Base-by-base conservation (phyloP, 2,888 invertebrate genomes). In the Diplolepis rosae region DNA sequence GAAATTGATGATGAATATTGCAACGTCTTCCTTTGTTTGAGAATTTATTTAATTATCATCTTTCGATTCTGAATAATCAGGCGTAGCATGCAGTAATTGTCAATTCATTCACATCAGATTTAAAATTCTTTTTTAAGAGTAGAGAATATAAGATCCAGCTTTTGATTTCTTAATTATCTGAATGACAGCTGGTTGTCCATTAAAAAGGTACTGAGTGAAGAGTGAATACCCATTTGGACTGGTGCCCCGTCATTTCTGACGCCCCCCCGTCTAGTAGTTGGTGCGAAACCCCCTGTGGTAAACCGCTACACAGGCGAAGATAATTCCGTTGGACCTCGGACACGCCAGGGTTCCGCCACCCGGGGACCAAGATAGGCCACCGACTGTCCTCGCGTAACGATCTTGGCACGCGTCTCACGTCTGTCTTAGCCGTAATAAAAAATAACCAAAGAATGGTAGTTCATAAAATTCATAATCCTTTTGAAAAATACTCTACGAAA, bases 201-300 rank as follows among this genome's bases (percentile, higher is more conserved):
- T 39, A 39, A 39, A 39, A 9, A 7, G 18, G 18, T 9, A 45
- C 15, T 15, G 9, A 15, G 45, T 15, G 18, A 45, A 18, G 45
- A 45, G 2, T 9, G 18, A 45, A 18, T 1, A 18, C 18, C 18
- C 45, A 18, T 1, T 45, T 18, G 18, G 45, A 18, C 5, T 4
- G 45, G 45, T 45, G 18, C 9, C 18, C 1, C 18, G 7, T 51
- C 27, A 28, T 24, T 27, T 51, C 6, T 22, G 66, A 28, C 28
- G 48, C 30, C 42, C 48, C 48, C 54, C 66, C 67, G 71, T 69
- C 45, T 74, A 68, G 65, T 70, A 70, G 61, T 69, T 61, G 69
- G 77, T 66, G 83, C 76, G 79, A 80, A 82, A 76, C 85, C 87
- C 85, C 87, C 86, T 78, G 85, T 82, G 83, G 87, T 76, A 84